phyloP scores from a whole-genome alignment of 1,140 invertebrate species.

The Pteromalus puparum region DNA sequence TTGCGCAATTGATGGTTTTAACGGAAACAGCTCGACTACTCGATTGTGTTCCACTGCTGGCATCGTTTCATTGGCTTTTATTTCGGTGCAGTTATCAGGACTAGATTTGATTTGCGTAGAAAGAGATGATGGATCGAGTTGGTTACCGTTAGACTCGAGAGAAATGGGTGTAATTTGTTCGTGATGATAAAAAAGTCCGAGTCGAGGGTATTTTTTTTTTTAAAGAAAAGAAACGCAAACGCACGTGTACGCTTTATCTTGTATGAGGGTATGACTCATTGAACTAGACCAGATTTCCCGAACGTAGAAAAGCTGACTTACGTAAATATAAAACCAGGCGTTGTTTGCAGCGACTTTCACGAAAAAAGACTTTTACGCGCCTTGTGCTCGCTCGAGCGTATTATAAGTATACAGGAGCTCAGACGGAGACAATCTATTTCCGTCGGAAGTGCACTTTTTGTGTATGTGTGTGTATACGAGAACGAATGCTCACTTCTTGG shows the following conservation, averaged over 20 bases:
- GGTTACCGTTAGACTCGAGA: neutral
- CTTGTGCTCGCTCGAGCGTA: neutral
- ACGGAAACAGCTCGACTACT: conserved; percentile 13
- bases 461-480: no score
- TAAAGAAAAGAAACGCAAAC: no score
- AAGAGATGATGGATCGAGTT: neutral
- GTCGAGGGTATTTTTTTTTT: no score
- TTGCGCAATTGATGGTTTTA: conserved; percentile 47
- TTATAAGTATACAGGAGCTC: neutral
- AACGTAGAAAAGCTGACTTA: neutral
- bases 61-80: neutral
- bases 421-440: conserved; percentile 45
- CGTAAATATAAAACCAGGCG: neutral
- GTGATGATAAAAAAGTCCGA: neutral
- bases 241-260: no score
- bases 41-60: neutral
- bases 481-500: no score
- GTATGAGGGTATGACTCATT: neutral
- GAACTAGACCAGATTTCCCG: neutral
- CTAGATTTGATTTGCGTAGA: neutral
- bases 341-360: neutral
- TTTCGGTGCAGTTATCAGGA: neutral
- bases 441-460: conserved; percentile 26
- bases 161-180: neutral
- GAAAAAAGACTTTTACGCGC: neutral